These are phyloP conservation scores for Aphidius ervi DNA, from an alignment of 1,140 invertebrate species.

Conservation along the genomic window DNA sequence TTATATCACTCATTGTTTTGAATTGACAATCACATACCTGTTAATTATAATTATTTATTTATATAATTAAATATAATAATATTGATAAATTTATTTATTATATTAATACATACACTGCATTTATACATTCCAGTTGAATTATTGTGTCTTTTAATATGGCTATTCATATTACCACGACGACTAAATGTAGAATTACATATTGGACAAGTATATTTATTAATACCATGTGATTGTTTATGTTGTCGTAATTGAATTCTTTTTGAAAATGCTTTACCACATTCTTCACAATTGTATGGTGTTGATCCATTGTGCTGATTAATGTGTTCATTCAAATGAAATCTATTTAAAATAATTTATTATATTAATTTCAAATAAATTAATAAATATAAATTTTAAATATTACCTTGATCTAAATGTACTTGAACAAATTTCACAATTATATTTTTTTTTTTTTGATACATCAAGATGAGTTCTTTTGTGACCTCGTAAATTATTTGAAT, in stretches of 20 bases:
- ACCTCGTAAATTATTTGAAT: conserved; percentile 46
- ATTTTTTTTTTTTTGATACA: conserved; percentile 36
- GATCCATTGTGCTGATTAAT: conserved; percentile 46
- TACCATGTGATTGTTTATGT: conserved; percentile 40
- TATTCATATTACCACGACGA: conserved; percentile 46
- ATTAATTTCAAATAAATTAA: conserved; percentile 3
- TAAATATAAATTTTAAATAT: conserved; percentile 1
- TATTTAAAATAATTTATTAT: conserved; percentile 19
- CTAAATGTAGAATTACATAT: conserved; percentile 40
- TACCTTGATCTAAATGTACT: conserved; percentile 43
- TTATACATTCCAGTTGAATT: conserved; percentile 33
- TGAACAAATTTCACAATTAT: conserved; percentile 39
- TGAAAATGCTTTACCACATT: conserved; percentile 50
- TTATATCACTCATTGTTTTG: conserved; percentile 43
- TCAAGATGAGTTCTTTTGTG: conserved; percentile 47
- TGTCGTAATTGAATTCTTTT: conserved; percentile 45
- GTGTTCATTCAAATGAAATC: conserved; percentile 47
- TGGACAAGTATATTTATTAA: conserved; percentile 37
- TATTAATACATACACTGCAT: conserved; percentile 38
- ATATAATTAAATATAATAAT: background rate
- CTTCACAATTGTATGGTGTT: conserved; percentile 47
- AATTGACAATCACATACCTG: conserved; percentile 36
- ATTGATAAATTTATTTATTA: background rate
- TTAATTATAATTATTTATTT: conserved; percentile 13
- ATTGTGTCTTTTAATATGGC: conserved; percentile 41